These are phyloP conservation scores for Condylostylus longicornis DNA, from an alignment of 1,140 invertebrate genomes.

Conservation along the genomic window DNA sequence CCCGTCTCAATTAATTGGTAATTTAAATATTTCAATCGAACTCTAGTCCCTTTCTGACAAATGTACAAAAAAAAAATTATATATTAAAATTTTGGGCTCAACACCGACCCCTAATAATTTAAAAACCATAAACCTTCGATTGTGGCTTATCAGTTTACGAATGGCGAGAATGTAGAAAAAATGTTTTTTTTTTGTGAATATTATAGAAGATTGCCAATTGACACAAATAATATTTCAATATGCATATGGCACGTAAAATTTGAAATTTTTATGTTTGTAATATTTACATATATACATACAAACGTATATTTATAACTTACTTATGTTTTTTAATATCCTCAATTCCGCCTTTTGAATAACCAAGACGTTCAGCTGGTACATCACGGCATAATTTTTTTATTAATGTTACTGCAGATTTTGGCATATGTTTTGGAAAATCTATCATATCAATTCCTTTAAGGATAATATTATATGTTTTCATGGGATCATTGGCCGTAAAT, in stretches of 20 bases:
- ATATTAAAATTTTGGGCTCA: too few species aligned
- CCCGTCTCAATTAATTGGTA: too few species aligned
- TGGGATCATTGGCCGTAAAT: constrained; percentile 62
- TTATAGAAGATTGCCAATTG: background rate
- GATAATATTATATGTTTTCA: constrained; percentile 77
- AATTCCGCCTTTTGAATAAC: constrained; percentile 81
- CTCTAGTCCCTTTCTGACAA: too few species aligned
- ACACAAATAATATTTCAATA: constrained; percentile 3
- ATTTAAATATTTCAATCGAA: too few species aligned
- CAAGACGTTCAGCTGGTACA: constrained; percentile 79
- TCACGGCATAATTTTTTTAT: constrained; percentile 81
- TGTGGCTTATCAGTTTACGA: too few species aligned
- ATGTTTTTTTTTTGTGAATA: too few species aligned
- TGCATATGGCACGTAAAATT: background rate
- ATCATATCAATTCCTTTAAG: constrained; percentile 79
- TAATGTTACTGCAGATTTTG: constrained; percentile 62
- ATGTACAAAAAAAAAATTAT: too few species aligned
- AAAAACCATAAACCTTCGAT: too few species aligned
- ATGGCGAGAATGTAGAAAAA: too few species aligned
- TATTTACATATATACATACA: background rate
- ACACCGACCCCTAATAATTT: too few species aligned
- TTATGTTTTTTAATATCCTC: constrained; percentile 87
- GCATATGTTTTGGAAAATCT: constrained; percentile 65
- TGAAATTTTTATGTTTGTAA: background rate
- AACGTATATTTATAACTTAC: constrained; percentile 36